A percentile compares a stretch with the other conserved stretches of the same genome.
Conservation (phyloP, 2,797 vertebrate species). For the Sternotherus odoratus region DNA sequence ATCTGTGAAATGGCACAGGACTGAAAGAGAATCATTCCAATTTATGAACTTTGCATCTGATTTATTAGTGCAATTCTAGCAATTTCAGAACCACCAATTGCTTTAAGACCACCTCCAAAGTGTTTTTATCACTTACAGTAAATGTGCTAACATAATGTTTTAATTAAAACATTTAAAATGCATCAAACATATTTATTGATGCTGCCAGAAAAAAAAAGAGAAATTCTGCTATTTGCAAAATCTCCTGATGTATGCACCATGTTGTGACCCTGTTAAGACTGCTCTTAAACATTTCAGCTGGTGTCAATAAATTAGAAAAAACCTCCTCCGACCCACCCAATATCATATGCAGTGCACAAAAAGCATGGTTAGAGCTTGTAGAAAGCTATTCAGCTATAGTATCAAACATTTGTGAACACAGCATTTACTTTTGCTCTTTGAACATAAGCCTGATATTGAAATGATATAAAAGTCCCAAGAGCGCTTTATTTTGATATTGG, state of each 20-base stretch:
- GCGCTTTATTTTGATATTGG: slow-evolving; percentile 74
- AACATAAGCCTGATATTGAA: slow-evolving; percentile 64
- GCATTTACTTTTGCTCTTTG: slow-evolving; percentile 64
- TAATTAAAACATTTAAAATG: slow-evolving; percentile 81
- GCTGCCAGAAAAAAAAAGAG: slow-evolving; percentile 48
- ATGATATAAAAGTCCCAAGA: slow-evolving; percentile 71
- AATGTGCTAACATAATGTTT: slow-evolving; percentile 74
- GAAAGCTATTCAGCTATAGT: slow-evolving; percentile 57
- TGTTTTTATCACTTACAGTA: slow-evolving; percentile 75
- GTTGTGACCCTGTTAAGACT: slow-evolving; percentile 32
- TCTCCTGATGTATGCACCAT: neutral
- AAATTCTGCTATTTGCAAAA: slow-evolving; percentile 59
- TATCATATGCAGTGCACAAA: slow-evolving; percentile 59
- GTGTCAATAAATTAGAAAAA: slow-evolving; percentile 50
- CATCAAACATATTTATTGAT: slow-evolving; percentile 76
- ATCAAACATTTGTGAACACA: slow-evolving; percentile 61
- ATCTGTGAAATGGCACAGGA: slow-evolving; percentile 63
- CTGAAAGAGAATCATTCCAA: slow-evolving; percentile 57
- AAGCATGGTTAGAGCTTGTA: slow-evolving; percentile 54
- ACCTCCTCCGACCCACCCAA: slow-evolving; percentile 12
- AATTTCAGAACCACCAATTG: slow-evolving; percentile 58
- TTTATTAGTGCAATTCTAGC: slow-evolving; percentile 58
- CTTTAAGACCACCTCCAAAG: slow-evolving; percentile 72
- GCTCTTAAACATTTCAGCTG: slow-evolving; percentile 50
- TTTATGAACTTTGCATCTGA: slow-evolving; percentile 69